Conservation (phyloP, 1,140 invertebrate species). For the Cotesia typhae region DNA sequence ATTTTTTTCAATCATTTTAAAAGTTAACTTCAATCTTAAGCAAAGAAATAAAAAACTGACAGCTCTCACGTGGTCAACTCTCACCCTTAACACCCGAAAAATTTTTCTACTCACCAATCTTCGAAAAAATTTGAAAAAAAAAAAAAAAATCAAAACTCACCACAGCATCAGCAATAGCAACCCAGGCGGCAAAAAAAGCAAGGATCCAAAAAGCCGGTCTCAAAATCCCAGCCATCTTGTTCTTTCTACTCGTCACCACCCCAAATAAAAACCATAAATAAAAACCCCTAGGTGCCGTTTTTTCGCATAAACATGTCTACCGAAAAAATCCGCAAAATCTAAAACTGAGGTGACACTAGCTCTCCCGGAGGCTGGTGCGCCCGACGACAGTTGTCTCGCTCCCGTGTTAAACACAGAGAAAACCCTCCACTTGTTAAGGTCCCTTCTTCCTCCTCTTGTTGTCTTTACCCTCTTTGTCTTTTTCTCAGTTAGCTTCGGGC, state of each 20-base stretch:
- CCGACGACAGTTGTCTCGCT: slow-evolving; percentile 1
- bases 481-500: background rate
- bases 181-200: slow-evolving; percentile 42
- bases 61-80: too few species aligned
- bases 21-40: too few species aligned
- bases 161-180: slow-evolving; percentile 44
- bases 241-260: background rate
- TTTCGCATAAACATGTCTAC: too few species aligned
- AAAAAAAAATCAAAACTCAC: slow-evolving; percentile 41
- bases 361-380: slow-evolving; percentile 10
- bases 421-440: slow-evolving; percentile 16
- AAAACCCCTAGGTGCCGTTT: too few species aligned
- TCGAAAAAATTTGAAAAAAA: background rate
- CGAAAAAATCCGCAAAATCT: too few species aligned
- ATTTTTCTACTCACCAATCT: background rate
- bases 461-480: slow-evolving; percentile 10
- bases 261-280: too few species aligned
- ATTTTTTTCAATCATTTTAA: too few species aligned
- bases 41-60: too few species aligned
- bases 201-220: slow-evolving; percentile 43
- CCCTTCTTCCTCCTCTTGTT: slow-evolving; percentile 13
- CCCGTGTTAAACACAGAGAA: slow-evolving; percentile 23
- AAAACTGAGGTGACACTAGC: background rate
- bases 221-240: too few species aligned
- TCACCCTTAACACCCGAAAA: too few species aligned